Evolutionary conservation across 2,797 vertebrate genomes (phyloP), one percentile per base, ranked within the genome.

Genomic region (Peromyscus nudipes): DNA sequence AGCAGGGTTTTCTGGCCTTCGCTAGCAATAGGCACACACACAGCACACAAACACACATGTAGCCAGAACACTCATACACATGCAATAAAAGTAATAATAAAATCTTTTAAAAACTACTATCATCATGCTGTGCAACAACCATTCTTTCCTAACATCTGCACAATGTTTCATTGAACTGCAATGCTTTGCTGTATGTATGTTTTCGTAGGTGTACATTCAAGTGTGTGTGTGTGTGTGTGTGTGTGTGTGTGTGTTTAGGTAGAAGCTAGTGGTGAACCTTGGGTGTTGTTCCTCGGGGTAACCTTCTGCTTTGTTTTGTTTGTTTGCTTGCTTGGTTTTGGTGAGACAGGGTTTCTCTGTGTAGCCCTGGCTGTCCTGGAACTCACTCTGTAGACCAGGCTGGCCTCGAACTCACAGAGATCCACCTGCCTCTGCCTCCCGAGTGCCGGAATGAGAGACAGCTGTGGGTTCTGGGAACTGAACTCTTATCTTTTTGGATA

Each of bases 161-260:
- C 85, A 95, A 23, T 79, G 92, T 92, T 34, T 43, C 29, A 73
- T 75, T 94, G 92, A 93, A 87, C 93, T 87, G 34, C 57, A 91
- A 34, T 75, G 65, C 40, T 49, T 86, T 92, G 82, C 80, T 87
- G 67, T 11, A 81, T 83, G 46, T 52, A 52, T 69, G 46, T 27
- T 67, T 57, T 65, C 52, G 64, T 52, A 86, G 43, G 21, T 69
- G 8, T n/a, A 19, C 31, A 80, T n/a, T 52, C 17, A 11, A 27
- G 40, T 43, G 73, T 43, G 75, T 77, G 43, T 43, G 27, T 37
- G 43, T 76, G 25, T 71, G 40, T 64, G 37, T 71, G 69, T 27
- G 13, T 9, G 43, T 49, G 40, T 34, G 52, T 55, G 52, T 34
- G 65, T 34, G 31, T 69, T 16, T 31, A 25, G 34, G 46, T 25